Evolutionary conservation across 2,888 invertebrate genomes (phyloP).

Genomic region (Syrista parreyssii): DNA sequence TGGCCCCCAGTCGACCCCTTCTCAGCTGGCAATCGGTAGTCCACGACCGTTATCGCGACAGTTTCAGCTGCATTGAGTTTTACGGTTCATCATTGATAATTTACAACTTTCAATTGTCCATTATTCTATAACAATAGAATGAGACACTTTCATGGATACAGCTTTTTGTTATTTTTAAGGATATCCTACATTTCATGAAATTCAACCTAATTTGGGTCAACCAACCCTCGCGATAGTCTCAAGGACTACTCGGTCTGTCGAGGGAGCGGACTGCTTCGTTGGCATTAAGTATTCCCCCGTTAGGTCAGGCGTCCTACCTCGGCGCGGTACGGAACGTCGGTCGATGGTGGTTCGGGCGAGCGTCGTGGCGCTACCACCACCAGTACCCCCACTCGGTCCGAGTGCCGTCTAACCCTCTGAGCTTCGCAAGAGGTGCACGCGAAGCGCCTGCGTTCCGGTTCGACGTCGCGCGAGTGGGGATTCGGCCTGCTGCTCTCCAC

Average conservation of each 20-base stretch:
- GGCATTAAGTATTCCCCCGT: constrained; percentile 63
- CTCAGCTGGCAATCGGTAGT: no score
- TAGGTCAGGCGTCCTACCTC: constrained; percentile 43
- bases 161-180: no score
- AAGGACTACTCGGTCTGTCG: constrained; percentile 25
- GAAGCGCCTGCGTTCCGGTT: constrained; percentile 4
- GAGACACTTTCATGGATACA: no score
- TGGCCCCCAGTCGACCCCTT: constrained; percentile 48
- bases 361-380: constrained; percentile 34
- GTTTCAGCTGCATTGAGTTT: no score
- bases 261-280: constrained; percentile 50
- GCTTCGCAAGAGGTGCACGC: neutral
- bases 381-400: constrained; percentile 15
- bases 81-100: no score
- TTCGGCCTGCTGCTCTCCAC: constrained; percentile 32
- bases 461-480: constrained; percentile 17
- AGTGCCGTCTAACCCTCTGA: constrained; percentile 9
- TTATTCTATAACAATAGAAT: no score
- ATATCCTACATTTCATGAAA: no score
- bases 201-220: no score
- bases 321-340: constrained; percentile 30
- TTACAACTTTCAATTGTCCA: no score
- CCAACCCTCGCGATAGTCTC: no score
- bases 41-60: no score
- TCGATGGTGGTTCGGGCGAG: constrained; percentile 24